Evolutionary conservation across 2,113 vertebrate species (phyloP), one percentile per base, ranked within the genome.

Genomic region (Aythya baeri): DNA sequence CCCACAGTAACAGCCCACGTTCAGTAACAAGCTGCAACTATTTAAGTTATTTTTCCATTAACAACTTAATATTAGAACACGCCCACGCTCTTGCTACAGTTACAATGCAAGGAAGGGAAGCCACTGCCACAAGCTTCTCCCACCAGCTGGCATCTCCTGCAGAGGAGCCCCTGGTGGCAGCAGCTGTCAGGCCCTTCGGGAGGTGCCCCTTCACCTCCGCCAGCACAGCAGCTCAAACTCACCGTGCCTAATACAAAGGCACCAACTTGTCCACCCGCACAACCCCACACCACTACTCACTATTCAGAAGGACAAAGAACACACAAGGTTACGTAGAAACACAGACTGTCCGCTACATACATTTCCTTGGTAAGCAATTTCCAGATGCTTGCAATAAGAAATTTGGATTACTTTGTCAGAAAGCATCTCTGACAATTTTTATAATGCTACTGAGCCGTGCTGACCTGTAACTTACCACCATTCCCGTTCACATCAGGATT

Each of bases 1-100:
- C 91, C 86, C 86, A 93, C 85, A 86, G 93, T 83, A 93, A 93
- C 95, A 89, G 84, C 54, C 77, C 74, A 95, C 43, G 1, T 91
- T 82, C 71, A 89, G 50, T 74, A 94, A 80, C 46, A 91, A 94
- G 86, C 62, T 89, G 55, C 59, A 96, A 89, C 89, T 93, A 96
- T 80, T 94, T 91, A 96, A 94, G 91, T 67, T 88, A 91, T 77
- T 95, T 94, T 94, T 96, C 77, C 87, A 88, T 88, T 92, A 89
- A 80, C 41, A 75, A 85, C 87, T 95, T 92, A 63, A 91, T 89
- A 44, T 32, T 57, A 75, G 36, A 41, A 77, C 22, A 91, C 66
- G 79, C 91, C 95, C 70, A 94, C 91, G 76, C 66, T 36, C 82
- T 88, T 84, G 61, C 71, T 84, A 63, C 55, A 62, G 34, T 74